Percentiles rank a stretch among this genome's conserved stretches.
phyloP scores from a whole-genome alignment of 2,113 vertebrate species.

The Fulica atra region DNA sequence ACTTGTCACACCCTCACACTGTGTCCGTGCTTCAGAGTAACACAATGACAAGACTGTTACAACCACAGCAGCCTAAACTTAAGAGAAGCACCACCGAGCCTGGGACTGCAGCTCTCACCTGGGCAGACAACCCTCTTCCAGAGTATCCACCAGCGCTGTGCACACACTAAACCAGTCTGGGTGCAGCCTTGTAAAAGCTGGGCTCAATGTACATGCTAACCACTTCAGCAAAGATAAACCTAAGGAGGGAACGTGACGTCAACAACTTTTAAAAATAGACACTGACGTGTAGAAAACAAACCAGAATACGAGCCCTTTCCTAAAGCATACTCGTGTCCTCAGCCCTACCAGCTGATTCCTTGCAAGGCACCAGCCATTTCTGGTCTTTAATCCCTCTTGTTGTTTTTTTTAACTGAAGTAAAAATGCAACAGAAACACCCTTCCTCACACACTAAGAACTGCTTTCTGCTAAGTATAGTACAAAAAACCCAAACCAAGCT shows the following conservation, averaged over 20 bases:
- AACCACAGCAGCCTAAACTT: fast-evolving
- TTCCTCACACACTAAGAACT: background rate
- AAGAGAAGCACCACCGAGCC: fast-evolving
- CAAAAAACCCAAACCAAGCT: background rate
- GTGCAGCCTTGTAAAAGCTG: background rate
- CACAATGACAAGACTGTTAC: fast-evolving
- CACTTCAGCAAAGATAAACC: background rate
- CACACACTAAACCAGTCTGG: background rate
- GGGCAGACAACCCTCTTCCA: background rate
- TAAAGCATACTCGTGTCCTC: background rate
- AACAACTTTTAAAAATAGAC: background rate
- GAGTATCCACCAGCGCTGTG: background rate
- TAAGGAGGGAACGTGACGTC: background rate
- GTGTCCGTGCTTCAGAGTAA: fast-evolving
- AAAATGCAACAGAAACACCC: background rate
- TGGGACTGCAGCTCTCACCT: background rate
- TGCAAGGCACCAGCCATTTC: background rate
- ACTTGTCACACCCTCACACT: fast-evolving
- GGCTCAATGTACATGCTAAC: background rate
- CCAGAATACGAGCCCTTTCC: background rate
- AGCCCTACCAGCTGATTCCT: background rate
- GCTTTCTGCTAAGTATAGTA: background rate
- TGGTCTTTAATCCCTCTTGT: background rate
- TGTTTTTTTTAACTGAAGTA: background rate
- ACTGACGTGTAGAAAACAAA: background rate